These are phyloP conservation scores for Dascillus cervinus DNA, from an alignment of 2,888 invertebrate genomes.

Conservation along the genomic window DNA sequence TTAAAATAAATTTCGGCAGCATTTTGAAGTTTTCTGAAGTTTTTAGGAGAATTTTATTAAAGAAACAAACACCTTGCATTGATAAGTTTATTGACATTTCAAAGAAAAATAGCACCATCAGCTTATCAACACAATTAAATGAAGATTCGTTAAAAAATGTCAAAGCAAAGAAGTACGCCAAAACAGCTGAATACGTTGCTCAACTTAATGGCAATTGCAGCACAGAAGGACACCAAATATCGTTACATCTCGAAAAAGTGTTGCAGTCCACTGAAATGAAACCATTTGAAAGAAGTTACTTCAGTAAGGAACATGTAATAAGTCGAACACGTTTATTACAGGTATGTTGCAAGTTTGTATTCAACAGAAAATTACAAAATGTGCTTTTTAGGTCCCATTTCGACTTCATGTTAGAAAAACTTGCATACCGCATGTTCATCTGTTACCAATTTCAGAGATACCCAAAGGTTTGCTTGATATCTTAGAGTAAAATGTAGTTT, in stretches of 20 bases:
- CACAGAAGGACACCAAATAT: conserved; percentile 19
- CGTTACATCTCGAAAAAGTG: conserved; percentile 16
- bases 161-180: conserved; percentile 3
- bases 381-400: conserved; percentile 27
- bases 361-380: background rate
- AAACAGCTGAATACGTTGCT: conserved; percentile 16
- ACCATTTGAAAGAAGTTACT: conserved; percentile 22
- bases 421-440: conserved; percentile 29
- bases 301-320: conserved; percentile 29
- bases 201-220: conserved; percentile 11
- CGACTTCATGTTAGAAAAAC: conserved; percentile 29
- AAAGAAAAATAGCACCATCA: conserved; percentile 12
- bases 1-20: too few species aligned
- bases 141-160: conserved; percentile 1
- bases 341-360: conserved; percentile 20
- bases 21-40: too few species aligned
- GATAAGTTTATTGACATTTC: conserved; percentile 17
- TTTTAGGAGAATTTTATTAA: conserved; percentile 7
- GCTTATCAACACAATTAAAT: conserved; percentile 1
- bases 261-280: conserved; percentile 15
- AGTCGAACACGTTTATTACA: conserved; percentile 29
- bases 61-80: conserved; percentile 4
- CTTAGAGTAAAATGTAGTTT: too few species aligned
- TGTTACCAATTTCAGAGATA: conserved; percentile 25
- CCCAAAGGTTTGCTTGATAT: conserved; percentile 33